phyloP scores from a whole-genome alignment of 2,797 vertebrate species.

The Leptodon cayanensis region DNA sequence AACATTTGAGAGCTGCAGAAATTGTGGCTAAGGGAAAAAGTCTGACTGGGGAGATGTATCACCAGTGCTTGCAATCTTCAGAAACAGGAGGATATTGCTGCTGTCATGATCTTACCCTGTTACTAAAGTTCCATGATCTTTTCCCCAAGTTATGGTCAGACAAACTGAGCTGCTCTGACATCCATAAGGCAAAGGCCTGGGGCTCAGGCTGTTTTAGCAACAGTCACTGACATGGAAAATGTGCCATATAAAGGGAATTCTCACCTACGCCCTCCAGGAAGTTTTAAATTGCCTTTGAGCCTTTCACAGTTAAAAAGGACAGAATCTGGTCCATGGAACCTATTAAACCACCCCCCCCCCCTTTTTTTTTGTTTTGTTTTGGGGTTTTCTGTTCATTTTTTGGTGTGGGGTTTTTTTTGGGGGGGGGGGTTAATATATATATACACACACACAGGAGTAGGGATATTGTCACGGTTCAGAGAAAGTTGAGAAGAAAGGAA shows the following conservation, averaged over 20 bases:
- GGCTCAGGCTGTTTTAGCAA: background rate
- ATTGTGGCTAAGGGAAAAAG: background rate
- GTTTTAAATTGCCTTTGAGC: background rate
- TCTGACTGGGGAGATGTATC: background rate
- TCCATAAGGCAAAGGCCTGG: background rate
- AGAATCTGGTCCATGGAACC: background rate
- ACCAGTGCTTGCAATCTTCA: background rate
- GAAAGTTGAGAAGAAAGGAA: background rate
- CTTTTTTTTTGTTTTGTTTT: background rate
- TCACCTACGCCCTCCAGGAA: background rate
- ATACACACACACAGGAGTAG: background rate
- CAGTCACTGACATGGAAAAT: background rate
- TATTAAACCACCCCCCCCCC: background rate
- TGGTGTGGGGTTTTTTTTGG: background rate
- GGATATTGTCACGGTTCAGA: background rate
- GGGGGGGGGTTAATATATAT: too few species aligned
- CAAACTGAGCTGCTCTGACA: background rate
- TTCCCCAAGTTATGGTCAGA: background rate
- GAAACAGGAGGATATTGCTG: background rate
- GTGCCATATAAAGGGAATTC: background rate
- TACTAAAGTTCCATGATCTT: background rate
- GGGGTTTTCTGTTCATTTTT: rapidly evolving
- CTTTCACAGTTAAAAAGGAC: background rate
- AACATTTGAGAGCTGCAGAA: background rate
- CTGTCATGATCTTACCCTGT: background rate